These are phyloP conservation scores for Apocheima hispidaria DNA, from an alignment of 2,888 invertebrate species.

Conservation along the genomic window DNA sequence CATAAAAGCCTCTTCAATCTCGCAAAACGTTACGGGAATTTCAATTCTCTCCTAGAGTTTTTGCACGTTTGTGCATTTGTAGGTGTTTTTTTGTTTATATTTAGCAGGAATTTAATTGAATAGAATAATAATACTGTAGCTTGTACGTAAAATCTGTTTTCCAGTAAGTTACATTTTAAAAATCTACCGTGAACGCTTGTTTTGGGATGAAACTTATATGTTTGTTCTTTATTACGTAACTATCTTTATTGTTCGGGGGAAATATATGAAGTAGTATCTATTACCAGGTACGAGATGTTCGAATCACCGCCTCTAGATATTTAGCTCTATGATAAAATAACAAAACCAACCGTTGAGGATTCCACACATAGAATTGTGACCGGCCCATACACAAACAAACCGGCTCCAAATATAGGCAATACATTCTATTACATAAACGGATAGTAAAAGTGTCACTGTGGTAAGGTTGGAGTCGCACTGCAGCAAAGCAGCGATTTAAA, in stretches of 20 bases:
- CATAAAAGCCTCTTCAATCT: constrained; percentile 86
- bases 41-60: constrained; percentile 81
- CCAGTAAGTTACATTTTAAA: too few species aligned
- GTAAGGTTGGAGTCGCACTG: constrained; percentile 45
- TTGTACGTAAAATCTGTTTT: background rate
- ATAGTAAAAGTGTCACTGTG: constrained; percentile 53
- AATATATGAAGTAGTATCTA: too few species aligned
- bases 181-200: too few species aligned
- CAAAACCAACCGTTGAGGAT: constrained; percentile 30
- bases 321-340: constrained; percentile 34
- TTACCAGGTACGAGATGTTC: too few species aligned
- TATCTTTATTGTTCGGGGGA: too few species aligned
- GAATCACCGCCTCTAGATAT: too few species aligned
- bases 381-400: constrained; percentile 41
- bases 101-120: constrained; percentile 44
- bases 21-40: constrained; percentile 83
- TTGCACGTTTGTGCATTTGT: constrained; percentile 56
- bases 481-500: constrained; percentile 4
- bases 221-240: too few species aligned
- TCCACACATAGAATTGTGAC: constrained; percentile 35
- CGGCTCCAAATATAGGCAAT: constrained; percentile 52
- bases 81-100: constrained; percentile 51
- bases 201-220: too few species aligned
- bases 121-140: background rate
- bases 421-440: constrained; percentile 55